A percentile compares a stretch with the other conserved stretches of the same genome.
Conservation (phyloP, 2,113 vertebrate genomes). For the Drymodes brunneopygia region DNA sequence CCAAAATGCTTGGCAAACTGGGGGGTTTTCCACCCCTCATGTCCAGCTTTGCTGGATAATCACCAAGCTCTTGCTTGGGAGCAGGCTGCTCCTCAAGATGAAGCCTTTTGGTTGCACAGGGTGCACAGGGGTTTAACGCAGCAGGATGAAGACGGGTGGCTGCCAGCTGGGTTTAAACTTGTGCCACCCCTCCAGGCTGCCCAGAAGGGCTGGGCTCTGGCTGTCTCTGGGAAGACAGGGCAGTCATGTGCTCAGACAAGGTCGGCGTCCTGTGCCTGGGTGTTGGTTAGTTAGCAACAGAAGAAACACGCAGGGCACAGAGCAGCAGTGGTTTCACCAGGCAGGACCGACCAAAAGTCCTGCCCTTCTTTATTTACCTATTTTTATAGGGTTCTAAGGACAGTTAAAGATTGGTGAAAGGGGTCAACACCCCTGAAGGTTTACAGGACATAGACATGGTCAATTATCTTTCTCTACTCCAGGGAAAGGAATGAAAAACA, state of each 20-base stretch:
- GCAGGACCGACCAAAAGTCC: no score
- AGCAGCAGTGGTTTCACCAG: no score
- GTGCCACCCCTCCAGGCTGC: neutral
- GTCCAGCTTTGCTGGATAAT: neutral
- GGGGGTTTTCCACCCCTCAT: neutral
- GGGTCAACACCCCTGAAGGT: no score
- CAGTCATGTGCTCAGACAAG: neutral
- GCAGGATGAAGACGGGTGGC: neutral
- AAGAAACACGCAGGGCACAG: no score
- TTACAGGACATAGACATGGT: no score
- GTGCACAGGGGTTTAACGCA: fast-evolving
- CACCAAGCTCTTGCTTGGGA: neutral
- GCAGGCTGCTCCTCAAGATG: neutral
- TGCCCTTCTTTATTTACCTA: no score
- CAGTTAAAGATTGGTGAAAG: no score
- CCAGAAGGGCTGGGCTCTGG: neutral
- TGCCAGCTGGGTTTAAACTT: neutral
- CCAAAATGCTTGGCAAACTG: neutral
- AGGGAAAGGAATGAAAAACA: no score
- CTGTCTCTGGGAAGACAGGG: neutral
- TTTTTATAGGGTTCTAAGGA: no score
- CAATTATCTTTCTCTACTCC: no score
- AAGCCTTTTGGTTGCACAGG: neutral
- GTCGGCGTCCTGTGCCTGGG: fast-evolving
- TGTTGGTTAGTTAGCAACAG: no score